A percentile compares a stretch with the other conserved stretches of the same genome.
These are phyloP conservation scores for Drosophila ezoana DNA, from an alignment of 2,888 invertebrate genomes.

Conservation along the genomic window DNA sequence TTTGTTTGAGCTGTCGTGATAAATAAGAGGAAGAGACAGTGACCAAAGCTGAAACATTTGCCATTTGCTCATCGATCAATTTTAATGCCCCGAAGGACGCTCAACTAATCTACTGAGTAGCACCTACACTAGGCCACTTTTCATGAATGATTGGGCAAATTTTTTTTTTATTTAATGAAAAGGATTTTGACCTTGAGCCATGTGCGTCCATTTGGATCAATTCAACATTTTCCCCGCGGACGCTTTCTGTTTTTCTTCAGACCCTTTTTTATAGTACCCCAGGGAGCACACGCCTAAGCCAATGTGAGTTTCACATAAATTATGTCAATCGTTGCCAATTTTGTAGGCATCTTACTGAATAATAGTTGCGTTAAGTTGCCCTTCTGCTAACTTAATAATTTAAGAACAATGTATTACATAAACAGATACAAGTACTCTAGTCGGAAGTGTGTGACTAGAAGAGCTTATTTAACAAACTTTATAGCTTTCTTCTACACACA, in stretches of 20 bases:
- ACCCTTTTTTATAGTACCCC: slow-evolving; percentile 63
- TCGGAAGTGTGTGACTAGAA: too few relatives aligned
- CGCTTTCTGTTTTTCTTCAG: slow-evolving; percentile 14
- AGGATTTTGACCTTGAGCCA: slow-evolving; percentile 47
- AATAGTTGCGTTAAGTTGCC: slow-evolving; percentile 20
- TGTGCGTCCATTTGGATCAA: slow-evolving; percentile 36
- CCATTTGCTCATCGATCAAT: slow-evolving; percentile 66
- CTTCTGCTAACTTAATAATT: slow-evolving; percentile 48
- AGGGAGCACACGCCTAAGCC: slow-evolving; percentile 45
- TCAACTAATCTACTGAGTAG: slow-evolving; percentile 44
- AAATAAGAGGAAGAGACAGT: background rate
- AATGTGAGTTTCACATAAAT: slow-evolving; percentile 65
- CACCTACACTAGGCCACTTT: slow-evolving; percentile 39
- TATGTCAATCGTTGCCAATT: slow-evolving; percentile 74
- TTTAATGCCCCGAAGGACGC: slow-evolving; percentile 42
- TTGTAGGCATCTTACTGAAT: slow-evolving; percentile 56
- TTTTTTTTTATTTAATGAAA: slow-evolving; percentile 53
- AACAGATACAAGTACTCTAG: too few relatives aligned
- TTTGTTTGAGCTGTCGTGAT: background rate
- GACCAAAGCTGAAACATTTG: slow-evolving; percentile 19
- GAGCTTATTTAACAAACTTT: too few relatives aligned
- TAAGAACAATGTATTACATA: slow-evolving; percentile 21
- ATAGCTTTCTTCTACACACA: too few relatives aligned
- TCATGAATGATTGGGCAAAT: slow-evolving; percentile 59
- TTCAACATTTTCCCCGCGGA: slow-evolving; percentile 25